Percentiles rank a stretch among this genome's conserved stretches.
Evolutionary conservation across 2,797 vertebrate species (phyloP).

Genomic region (Jordanella pulchra): DNA sequence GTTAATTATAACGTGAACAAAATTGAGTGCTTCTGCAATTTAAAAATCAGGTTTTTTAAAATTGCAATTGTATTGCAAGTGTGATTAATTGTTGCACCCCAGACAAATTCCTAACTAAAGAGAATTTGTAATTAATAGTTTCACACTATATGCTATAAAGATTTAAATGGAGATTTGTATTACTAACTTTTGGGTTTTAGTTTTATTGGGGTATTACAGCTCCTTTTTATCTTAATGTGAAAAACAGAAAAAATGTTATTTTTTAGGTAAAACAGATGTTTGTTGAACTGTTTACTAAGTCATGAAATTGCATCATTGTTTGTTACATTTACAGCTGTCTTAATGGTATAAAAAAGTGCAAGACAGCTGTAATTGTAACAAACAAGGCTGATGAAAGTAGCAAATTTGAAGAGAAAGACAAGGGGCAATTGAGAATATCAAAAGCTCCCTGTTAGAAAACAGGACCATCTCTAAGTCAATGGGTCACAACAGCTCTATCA

Average conservation of each 20-base stretch:
- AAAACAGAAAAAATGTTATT: background rate
- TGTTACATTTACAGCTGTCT: too few relatives aligned
- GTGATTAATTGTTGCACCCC: background rate
- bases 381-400: background rate
- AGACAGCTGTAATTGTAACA: background rate
- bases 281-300: background rate
- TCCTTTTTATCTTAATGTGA: background rate
- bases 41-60: too few relatives aligned
- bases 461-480: background rate
- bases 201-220: background rate
- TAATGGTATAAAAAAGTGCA: too few relatives aligned
- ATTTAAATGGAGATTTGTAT: background rate
- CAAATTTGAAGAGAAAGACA: background rate
- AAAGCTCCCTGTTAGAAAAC: background rate
- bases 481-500: background rate
- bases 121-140: background rate
- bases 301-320: background rate
- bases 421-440: background rate
- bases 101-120: background rate
- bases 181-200: background rate
- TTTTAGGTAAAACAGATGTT: background rate
- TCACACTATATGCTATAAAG: background rate
- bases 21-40: too few relatives aligned
- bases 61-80: too few relatives aligned
- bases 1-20: too few relatives aligned